phyloP scores from a whole-genome alignment of 2,888 invertebrate genomes.

The Drosophila rubida region DNA sequence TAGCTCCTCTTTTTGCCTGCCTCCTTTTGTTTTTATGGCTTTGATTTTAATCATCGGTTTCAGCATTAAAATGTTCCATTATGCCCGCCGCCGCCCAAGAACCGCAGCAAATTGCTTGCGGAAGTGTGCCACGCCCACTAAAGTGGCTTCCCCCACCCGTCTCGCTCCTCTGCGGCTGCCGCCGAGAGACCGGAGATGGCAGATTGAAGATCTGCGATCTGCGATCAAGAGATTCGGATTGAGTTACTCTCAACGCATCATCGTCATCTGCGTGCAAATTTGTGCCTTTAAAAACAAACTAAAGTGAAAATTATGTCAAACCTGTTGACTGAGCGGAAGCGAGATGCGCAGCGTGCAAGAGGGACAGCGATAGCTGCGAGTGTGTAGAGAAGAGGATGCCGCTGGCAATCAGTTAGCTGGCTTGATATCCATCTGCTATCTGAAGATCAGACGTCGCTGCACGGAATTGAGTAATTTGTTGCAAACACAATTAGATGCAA shows the following conservation, averaged over 20 bases:
- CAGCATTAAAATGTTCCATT: conserved; percentile 79
- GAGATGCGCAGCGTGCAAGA: neutral
- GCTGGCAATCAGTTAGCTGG: conserved; percentile 16
- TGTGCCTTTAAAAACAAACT: conserved; percentile 76
- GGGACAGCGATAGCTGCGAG: neutral
- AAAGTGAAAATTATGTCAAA: conserved; percentile 78
- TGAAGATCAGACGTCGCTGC: conserved; percentile 17
- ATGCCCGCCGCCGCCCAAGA: conserved; percentile 60
- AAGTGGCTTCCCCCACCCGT: conserved; percentile 54
- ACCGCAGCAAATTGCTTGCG: conserved; percentile 72
- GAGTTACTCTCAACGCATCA: conserved; percentile 62
- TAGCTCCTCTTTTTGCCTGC: neutral
- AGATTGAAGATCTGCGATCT: conserved; percentile 5
- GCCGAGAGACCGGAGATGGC: conserved; percentile 8
- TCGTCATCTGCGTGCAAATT: conserved; percentile 67
- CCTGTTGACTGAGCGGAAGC: conserved; percentile 52
- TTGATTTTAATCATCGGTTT: conserved; percentile 76
- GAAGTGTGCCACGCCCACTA: conserved; percentile 76
- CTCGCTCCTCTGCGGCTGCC: too few species aligned
- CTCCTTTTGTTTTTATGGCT: conserved; percentile 48
- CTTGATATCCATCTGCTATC: conserved; percentile 37
- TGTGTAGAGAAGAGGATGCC: neutral
- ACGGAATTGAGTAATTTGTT: conserved; percentile 75
- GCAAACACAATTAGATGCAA: conserved; percentile 77
- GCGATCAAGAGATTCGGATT: conserved; percentile 44